Conservation (phyloP, 1,140 invertebrate species). For the Bombus impatiens region DNA sequence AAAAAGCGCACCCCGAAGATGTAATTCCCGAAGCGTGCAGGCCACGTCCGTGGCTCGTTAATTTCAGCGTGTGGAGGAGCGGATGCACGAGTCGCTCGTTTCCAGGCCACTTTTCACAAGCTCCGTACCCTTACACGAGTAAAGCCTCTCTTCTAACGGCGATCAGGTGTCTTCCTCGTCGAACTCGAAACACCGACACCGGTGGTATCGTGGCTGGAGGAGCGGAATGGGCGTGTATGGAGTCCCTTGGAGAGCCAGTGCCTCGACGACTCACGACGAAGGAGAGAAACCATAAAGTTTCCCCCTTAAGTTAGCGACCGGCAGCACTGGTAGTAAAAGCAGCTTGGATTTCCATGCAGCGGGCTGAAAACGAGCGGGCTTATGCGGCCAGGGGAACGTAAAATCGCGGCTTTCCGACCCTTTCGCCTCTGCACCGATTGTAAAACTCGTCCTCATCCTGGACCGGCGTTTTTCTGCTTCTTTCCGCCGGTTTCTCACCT, state of each 20-base stretch:
- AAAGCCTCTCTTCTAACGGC: constrained; percentile 43
- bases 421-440: constrained; percentile 9
- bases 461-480: constrained; percentile 3
- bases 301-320: constrained; percentile 73
- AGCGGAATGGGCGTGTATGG: constrained; percentile 55
- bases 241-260: constrained; percentile 3
- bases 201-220: constrained; percentile 5
- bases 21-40: constrained; percentile 51
- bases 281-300: constrained; percentile 76
- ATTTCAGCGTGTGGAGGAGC: constrained; percentile 48
- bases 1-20: constrained; percentile 28
- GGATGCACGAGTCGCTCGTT: constrained; percentile 58
- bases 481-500: constrained; percentile 40
- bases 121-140: constrained; percentile 24
- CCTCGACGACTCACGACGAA: neutral
- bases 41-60: constrained; percentile 57
- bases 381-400: constrained; percentile 63
- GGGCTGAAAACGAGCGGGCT: constrained; percentile 73
- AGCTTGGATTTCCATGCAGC: constrained; percentile 72
- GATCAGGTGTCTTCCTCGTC: constrained; percentile 58
- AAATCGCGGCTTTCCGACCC: constrained; percentile 68
- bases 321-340: constrained; percentile 70
- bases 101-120: constrained; percentile 66
- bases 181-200: constrained; percentile 16
- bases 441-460: constrained; percentile 46